These are phyloP conservation scores for Copsychus sechellarum DNA, from an alignment of 2,113 vertebrate species.

Conservation along the genomic window DNA sequence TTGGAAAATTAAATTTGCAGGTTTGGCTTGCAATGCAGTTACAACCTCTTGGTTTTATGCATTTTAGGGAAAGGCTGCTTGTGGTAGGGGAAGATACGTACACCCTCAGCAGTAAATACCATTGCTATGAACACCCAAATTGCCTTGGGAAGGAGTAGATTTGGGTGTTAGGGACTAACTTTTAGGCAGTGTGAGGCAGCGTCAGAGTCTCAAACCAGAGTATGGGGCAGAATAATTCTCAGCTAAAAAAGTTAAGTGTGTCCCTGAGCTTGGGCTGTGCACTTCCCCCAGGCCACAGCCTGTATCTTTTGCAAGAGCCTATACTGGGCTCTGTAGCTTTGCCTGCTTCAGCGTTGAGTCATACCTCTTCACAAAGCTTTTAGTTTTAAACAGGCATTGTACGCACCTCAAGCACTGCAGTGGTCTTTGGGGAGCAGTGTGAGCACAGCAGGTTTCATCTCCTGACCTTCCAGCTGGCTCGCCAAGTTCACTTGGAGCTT, in stretches of 20 bases:
- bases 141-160: neutral
- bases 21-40: neutral
- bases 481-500: neutral
- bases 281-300: neutral
- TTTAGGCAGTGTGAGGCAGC: neutral
- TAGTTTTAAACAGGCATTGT: neutral
- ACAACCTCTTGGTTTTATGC: neutral
- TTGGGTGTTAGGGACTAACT: neutral
- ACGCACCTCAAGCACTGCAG: neutral
- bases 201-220: neutral
- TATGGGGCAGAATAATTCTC: neutral
- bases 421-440: neutral
- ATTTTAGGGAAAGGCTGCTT: neutral
- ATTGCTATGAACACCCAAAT: neutral
- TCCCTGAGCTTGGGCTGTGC: neutral
- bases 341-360: neutral
- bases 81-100: neutral
- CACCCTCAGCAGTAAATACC: neutral
- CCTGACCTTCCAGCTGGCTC: neutral
- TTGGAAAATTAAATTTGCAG: neutral
- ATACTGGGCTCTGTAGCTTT: neutral
- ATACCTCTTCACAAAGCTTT: neutral
- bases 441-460: constrained; percentile 22
- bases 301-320: neutral
- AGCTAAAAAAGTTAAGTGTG: neutral